Percentiles rank a stretch among this genome's conserved stretches.
Conservation (phyloP, 1,140 invertebrate species). For the Thrips palmi region DNA sequence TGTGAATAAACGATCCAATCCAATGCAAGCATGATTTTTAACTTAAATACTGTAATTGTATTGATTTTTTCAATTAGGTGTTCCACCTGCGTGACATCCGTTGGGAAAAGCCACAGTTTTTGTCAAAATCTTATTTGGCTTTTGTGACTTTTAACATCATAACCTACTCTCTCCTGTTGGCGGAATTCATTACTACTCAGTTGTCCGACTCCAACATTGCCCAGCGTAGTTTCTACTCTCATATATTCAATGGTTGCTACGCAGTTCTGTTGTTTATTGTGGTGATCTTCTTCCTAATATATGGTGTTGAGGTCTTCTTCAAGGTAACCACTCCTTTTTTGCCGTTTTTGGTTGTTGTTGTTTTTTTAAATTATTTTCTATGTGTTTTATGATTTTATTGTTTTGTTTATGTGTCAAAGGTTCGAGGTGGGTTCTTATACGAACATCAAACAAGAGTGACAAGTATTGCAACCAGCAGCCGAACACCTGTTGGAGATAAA, state of each 20-base stretch:
- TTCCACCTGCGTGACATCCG: constrained; percentile 77
- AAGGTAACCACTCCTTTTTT: constrained; percentile 39
- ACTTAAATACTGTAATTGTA: constrained; percentile 12
- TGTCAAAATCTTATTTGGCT: constrained; percentile 83
- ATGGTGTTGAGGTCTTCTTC: constrained; percentile 87
- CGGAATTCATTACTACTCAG: constrained; percentile 56
- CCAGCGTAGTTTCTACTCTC: constrained; percentile 51
- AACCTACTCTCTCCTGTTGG: constrained; percentile 65
- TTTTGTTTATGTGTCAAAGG: no score
- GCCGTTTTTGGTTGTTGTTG: no score
- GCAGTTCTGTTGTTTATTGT: constrained; percentile 77
- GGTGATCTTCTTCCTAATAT: constrained; percentile 84
- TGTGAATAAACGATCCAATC: background rate
- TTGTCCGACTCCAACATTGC: constrained; percentile 33
- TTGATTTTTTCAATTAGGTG: constrained; percentile 38
- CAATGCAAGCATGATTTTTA: constrained; percentile 5
- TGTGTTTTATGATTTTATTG: background rate
- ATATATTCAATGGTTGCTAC: constrained; percentile 83
- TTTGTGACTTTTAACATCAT: constrained; percentile 82
- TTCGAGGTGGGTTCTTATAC: no score
- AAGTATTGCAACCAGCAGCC: no score
- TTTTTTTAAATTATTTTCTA: background rate
- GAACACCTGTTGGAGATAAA: no score
- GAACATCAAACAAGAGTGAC: no score
- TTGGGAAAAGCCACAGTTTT: constrained; percentile 71